phyloP scores from a whole-genome alignment of 2,888 invertebrate genomes.

The Pterobdella sp. region DNA sequence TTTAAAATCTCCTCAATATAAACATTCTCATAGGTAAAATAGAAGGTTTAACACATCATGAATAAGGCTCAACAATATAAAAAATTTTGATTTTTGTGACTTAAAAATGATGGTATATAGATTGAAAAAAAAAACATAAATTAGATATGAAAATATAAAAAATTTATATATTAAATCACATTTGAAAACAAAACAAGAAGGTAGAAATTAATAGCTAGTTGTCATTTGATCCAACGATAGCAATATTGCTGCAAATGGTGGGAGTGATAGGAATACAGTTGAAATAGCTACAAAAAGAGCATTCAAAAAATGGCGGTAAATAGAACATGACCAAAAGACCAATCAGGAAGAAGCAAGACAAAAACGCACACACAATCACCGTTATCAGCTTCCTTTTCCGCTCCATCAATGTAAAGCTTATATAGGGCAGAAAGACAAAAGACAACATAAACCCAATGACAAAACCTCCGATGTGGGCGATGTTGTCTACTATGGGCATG shows the following conservation, averaged over 20 bases:
- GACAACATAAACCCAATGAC: slow-evolving; percentile 85
- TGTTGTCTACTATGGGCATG: slow-evolving; percentile 96
- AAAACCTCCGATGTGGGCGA: slow-evolving; percentile 91
- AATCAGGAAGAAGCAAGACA: slow-evolving; percentile 65
- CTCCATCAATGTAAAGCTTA: slow-evolving; percentile 79
- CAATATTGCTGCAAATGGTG: slow-evolving; percentile 70
- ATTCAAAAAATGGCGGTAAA: slow-evolving; percentile 77
- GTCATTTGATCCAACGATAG: not conserved
- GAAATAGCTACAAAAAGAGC: slow-evolving; percentile 76
- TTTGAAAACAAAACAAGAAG: no score
- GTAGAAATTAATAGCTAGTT: no score
- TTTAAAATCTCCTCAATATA: no score
- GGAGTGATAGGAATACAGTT: slow-evolving; percentile 80
- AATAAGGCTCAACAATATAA: no score
- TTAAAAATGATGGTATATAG: no score
- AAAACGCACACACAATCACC: slow-evolving; percentile 60
- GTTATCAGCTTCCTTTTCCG: slow-evolving; percentile 63
- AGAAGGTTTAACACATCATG: not conserved
- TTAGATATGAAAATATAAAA: not conserved
- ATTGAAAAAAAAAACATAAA: not conserved
- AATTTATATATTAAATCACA: no score
- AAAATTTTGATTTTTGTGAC: no score
- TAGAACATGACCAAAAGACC: slow-evolving; percentile 74
- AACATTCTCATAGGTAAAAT: not conserved
- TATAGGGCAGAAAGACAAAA: slow-evolving; percentile 85